Percentiles rank a stretch among this genome's conserved stretches.
These are phyloP conservation scores for Typhlichthys eigenmanni DNA, from an alignment of 2,797 vertebrate genomes.

Conservation along the genomic window DNA sequence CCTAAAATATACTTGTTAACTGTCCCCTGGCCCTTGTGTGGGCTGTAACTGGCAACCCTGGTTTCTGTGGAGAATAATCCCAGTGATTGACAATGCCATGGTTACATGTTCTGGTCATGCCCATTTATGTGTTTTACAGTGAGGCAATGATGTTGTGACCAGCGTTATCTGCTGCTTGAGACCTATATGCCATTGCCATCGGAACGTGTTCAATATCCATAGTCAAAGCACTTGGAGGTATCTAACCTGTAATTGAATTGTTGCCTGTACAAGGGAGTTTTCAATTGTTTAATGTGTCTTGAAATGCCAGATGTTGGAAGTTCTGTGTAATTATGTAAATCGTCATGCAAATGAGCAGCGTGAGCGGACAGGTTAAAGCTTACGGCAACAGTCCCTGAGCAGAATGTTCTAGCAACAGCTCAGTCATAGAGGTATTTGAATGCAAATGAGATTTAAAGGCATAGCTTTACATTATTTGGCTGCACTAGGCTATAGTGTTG, in stretches of 20 bases:
- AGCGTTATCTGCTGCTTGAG: too few species aligned
- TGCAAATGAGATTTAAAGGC: slow-evolving; percentile 14
- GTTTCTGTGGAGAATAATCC: not conserved
- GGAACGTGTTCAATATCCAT: too few species aligned
- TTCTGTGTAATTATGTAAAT: slow-evolving; percentile 58
- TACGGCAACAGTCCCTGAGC: slow-evolving; percentile 20
- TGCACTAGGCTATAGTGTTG: too few species aligned
- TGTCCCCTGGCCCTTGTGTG: too few species aligned
- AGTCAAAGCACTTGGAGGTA: not conserved
- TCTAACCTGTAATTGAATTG: slow-evolving; percentile 27
- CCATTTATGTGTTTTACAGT: too few species aligned
- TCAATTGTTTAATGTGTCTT: slow-evolving; percentile 43
- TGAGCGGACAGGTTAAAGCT: slow-evolving; percentile 20
- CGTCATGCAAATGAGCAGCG: slow-evolving; percentile 47
- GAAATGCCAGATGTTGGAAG: slow-evolving; percentile 62
- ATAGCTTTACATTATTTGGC: not conserved
- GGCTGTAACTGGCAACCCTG: not conserved
- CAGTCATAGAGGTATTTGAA: slow-evolving; percentile 1
- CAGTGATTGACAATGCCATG: too few species aligned
- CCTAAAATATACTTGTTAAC: too few species aligned
- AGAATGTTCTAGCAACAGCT: slow-evolving; percentile 32
- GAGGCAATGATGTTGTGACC: too few species aligned
- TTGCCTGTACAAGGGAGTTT: slow-evolving; percentile 38
- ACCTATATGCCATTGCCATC: too few species aligned
- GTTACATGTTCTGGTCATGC: too few species aligned